phyloP scores from a whole-genome alignment of 2,113 vertebrate species.

The Epinephelus lanceolatus region DNA sequence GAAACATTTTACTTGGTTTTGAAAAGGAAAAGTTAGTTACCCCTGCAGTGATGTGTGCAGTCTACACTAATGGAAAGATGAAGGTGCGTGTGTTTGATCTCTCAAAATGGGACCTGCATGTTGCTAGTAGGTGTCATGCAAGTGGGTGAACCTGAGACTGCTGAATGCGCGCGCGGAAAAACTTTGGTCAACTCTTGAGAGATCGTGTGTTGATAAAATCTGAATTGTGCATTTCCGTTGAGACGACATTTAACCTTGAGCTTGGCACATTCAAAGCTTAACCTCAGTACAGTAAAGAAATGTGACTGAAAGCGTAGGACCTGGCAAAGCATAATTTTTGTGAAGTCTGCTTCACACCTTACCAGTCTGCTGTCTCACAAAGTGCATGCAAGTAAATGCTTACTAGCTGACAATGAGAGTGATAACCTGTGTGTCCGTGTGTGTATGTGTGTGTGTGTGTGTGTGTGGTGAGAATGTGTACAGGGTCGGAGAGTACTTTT shows the following conservation, averaged over 20 bases:
- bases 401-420: not conserved
- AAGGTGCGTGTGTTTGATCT: not conserved
- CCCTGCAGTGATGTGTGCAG: not conserved
- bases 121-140: constrained; percentile 18
- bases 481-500: not conserved
- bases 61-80: constrained; percentile 31
- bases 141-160: constrained; percentile 59
- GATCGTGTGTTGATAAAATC: constrained; percentile 72
- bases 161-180: constrained; percentile 38
- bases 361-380: not conserved
- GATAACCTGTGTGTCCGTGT: not conserved
- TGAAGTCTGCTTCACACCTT: constrained; percentile 3
- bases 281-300: constrained; percentile 15
- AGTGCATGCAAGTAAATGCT: not conserved
- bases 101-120: not conserved
- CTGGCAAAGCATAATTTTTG: not conserved
- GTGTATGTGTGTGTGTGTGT: not conserved
- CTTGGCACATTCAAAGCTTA: constrained; percentile 37
- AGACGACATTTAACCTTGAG: not conserved
- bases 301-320: not conserved
- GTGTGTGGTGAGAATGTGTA: not conserved
- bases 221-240: constrained; percentile 55
- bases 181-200: constrained; percentile 39
- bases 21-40: not conserved
- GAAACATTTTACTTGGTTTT: not conserved